Percentiles rank a stretch among this genome's conserved stretches.
Evolutionary conservation across 2,888 invertebrate genomes (phyloP).

Genomic region (Meghimatium bilineatum): DNA sequence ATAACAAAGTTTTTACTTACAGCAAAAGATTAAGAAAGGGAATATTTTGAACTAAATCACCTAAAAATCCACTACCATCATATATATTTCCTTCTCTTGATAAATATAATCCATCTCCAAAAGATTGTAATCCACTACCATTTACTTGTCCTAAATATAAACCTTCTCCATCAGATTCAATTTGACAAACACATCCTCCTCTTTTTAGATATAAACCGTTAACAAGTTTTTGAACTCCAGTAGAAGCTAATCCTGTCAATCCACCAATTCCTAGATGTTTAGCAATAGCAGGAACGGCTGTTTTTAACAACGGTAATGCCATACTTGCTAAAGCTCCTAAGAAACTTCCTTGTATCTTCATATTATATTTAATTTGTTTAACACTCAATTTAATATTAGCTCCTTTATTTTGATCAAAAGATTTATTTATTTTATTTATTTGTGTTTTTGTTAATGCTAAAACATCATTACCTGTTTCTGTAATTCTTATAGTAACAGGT

Average conservation of each 20-base stretch:
- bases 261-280: slow-evolving; percentile 44
- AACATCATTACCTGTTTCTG: background rate
- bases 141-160: slow-evolving; percentile 43
- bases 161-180: slow-evolving; percentile 53
- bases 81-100: slow-evolving; percentile 17
- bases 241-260: slow-evolving; percentile 46
- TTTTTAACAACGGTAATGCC: slow-evolving; percentile 45
- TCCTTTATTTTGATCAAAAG: slow-evolving; percentile 1
- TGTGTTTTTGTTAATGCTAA: slow-evolving; percentile 7
- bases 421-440: slow-evolving; percentile 43
- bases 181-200: slow-evolving; percentile 50
- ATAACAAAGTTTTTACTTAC: background rate
- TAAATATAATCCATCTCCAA: slow-evolving; percentile 51
- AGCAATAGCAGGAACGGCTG: slow-evolving; percentile 31
- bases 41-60: slow-evolving; percentile 14
- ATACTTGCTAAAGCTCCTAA: slow-evolving; percentile 43
- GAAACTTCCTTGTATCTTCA: slow-evolving; percentile 50
- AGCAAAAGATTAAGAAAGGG: slow-evolving; percentile 7
- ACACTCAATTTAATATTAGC: slow-evolving; percentile 6
- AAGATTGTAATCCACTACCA: slow-evolving; percentile 43
- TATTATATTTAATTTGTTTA: slow-evolving; percentile 40
- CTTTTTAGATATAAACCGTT: slow-evolving; percentile 49
- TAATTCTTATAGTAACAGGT: background rate
- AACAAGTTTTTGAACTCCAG: slow-evolving; percentile 36
- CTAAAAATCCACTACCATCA: slow-evolving; percentile 1